Percentiles rank a stretch among this genome's conserved stretches.
These are phyloP conservation scores for Tupaia chinensis DNA, from an alignment of 2,113 vertebrate species.

Conservation along the genomic window DNA sequence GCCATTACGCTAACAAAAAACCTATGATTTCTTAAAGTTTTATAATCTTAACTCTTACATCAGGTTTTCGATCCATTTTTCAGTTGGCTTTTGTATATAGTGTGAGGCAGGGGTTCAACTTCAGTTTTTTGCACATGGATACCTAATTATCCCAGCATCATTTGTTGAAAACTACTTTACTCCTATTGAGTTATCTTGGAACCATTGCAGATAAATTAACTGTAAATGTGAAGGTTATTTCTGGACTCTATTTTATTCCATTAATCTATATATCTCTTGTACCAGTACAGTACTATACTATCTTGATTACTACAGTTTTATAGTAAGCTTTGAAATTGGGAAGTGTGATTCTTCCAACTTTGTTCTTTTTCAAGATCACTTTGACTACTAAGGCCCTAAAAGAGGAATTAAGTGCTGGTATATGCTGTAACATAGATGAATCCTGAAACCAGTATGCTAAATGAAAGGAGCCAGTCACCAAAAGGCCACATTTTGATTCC, in stretches of 20 bases:
- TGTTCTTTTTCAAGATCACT: constrained; percentile 6
- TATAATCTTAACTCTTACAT: background rate
- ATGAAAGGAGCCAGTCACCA: background rate
- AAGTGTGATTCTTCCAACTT: background rate
- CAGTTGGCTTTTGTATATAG: background rate
- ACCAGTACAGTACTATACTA: background rate
- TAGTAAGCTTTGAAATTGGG: background rate
- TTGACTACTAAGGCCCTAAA: background rate
- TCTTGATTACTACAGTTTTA: background rate
- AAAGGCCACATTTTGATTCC: background rate
- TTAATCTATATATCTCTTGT: background rate
- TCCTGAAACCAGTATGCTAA: background rate
- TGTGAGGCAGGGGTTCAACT: background rate
- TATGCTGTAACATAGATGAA: background rate
- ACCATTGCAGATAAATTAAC: background rate
- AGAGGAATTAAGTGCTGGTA: background rate
- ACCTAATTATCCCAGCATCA: background rate
- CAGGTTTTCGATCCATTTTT: background rate
- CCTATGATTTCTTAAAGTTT: background rate
- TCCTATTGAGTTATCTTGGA: background rate
- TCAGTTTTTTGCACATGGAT: background rate
- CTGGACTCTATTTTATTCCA: background rate
- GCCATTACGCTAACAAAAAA: too few relatives aligned
- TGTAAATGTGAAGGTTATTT: background rate
- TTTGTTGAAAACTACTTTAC: background rate